Conservation (phyloP, 2,888 invertebrate genomes). For the Pristionchus entomophagus region DNA sequence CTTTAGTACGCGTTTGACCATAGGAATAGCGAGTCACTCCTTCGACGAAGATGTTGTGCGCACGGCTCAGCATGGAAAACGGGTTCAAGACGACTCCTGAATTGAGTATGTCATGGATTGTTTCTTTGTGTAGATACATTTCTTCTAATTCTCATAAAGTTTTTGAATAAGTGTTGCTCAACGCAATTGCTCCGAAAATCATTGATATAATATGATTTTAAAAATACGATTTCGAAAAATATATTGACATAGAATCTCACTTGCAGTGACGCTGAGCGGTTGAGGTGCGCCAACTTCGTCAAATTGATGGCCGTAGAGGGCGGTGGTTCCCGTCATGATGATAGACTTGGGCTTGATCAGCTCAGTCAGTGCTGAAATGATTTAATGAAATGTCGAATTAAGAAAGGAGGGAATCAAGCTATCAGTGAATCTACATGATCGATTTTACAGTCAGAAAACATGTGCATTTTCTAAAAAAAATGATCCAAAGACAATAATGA, state of each 20-base stretch:
- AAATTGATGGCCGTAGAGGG: neutral
- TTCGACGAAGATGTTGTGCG: constrained; percentile 5
- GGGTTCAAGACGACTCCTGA: neutral
- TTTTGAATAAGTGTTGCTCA: no score
- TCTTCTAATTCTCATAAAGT: no score
- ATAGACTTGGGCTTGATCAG: constrained; percentile 33
- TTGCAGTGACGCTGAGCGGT: neutral
- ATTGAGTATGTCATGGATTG: no score
- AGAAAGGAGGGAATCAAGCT: no score
- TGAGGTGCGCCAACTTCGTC: constrained; percentile 16
- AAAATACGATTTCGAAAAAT: no score
- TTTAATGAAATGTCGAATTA: neutral
- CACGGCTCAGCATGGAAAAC: neutral
- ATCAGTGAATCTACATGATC: no score
- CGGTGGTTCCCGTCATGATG: neutral
- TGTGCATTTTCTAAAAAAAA: no score
- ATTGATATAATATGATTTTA: no score
- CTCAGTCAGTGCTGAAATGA: neutral
- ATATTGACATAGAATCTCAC: neutral
- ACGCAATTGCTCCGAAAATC: no score
- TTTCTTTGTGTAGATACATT: no score
- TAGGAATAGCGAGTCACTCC: neutral
- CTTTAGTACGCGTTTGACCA: neutral
- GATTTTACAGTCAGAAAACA: no score
- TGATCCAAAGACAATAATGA: no score